Evolutionary conservation across 2,113 vertebrate species (phyloP), one percentile per base, ranked within the genome.

Genomic region (Uria lomvia): DNA sequence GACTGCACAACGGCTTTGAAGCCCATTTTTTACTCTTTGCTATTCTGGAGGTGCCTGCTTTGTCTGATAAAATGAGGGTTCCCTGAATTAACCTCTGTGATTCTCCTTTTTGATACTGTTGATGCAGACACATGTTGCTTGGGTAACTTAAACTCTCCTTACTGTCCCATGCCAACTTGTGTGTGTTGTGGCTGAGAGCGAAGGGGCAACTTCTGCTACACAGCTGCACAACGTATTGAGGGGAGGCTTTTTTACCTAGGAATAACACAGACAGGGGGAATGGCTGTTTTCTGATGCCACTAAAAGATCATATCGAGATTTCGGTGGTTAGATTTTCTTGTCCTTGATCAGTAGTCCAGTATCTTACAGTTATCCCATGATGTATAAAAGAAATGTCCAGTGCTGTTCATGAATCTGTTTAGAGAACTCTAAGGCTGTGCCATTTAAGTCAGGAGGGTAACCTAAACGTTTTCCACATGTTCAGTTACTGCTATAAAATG

Each of bases 381-480:
- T 75, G 49, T 72, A 55, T 63, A 60, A 78, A 84, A 87, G 68
- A 91, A 81, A 78, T 19, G 70, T 75, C 49, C 71, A 49, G 36
- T 40, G 76, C 88, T 95, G 91, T 49, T 81, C 58, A 17, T 55
- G 40, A 49, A 49, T 79, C 85, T 97, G 89, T 96, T 97, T 97
- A 79, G 70, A 30, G 84, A 72, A 88, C 62, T 90, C 65, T 50
- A 62, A 93, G 93, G 70, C 92, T 92, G 71, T 91, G 56, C 88
- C 65, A 53, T 91, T 92, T 83, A 80, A 90, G 80, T 83, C 84
- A 78, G 63, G 24, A 90, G 45, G 36, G 55, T 94, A 96, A 94
- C 68, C 90, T 94, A 96, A 97, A 97, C 95, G 97, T 93, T 95
- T 94, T 78, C 79, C 91, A 72, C 24, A 21, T 65, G 71, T 71